phyloP scores from a whole-genome alignment of 2,797 vertebrate species.

The Tokudaia muenninki region DNA sequence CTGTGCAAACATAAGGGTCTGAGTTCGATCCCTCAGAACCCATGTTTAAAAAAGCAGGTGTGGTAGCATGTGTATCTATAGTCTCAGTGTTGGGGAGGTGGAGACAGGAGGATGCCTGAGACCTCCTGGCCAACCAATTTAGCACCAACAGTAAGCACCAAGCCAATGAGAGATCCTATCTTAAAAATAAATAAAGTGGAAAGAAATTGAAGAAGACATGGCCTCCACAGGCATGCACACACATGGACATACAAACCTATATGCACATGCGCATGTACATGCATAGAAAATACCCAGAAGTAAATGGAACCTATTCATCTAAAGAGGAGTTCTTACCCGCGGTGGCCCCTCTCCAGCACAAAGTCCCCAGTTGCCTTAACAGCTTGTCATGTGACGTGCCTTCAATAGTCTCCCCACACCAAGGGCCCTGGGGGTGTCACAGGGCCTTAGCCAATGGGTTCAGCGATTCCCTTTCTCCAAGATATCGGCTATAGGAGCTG shows the following conservation, averaged over 20 bases:
- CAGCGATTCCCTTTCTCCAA: not conserved
- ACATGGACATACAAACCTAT: no score
- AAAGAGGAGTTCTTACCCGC: not conserved
- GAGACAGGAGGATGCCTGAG: not conserved
- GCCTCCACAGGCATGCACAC: not conserved
- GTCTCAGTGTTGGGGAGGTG: not conserved
- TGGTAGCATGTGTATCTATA: not conserved
- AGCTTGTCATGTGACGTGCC: not conserved
- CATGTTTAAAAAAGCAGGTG: not conserved
- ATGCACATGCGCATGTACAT: not conserved
- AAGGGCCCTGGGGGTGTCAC: conserved; percentile 38
- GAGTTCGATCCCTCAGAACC: not conserved
- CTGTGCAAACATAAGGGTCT: not conserved
- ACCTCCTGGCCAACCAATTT: not conserved
- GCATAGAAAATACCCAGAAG: not conserved
- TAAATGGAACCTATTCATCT: not conserved
- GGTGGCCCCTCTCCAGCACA: not conserved
- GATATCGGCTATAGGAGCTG: not conserved
- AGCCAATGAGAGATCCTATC: not conserved
- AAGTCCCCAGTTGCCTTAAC: not conserved
- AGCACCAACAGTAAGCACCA: not conserved
- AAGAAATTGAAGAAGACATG: not conserved
- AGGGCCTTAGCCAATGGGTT: not conserved
- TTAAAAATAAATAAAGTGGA: not conserved
- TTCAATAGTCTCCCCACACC: not conserved